Percentiles rank a stretch among this genome's conserved stretches.
phyloP scores from a whole-genome alignment of 2,888 invertebrate species.

The Acutogordius australiensis region DNA sequence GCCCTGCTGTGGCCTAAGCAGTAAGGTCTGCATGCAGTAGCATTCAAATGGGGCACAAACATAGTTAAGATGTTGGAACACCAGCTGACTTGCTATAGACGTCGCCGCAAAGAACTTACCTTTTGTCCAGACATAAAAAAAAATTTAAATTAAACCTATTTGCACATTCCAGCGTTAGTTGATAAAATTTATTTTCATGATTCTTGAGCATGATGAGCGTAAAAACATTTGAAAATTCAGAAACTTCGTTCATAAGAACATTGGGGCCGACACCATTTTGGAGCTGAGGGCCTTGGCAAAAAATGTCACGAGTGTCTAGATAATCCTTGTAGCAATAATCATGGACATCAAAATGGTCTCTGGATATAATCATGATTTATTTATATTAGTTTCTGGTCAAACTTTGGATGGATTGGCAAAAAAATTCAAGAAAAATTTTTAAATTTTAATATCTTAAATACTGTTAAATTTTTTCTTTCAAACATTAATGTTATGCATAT shows the following conservation, averaged over 20 bases:
- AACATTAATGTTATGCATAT: too few relatives aligned
- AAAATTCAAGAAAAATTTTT: not conserved
- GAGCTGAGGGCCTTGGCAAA: not conserved
- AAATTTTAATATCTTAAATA: not conserved
- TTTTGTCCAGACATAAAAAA: too few relatives aligned
- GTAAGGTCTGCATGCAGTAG: too few relatives aligned
- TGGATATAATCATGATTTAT: not conserved
- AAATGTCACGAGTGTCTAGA: not conserved
- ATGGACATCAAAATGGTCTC: not conserved
- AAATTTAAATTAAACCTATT: too few relatives aligned
- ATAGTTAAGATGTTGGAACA: too few relatives aligned
- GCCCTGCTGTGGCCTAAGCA: too few relatives aligned
- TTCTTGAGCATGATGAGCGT: not conserved
- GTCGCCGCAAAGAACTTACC: too few relatives aligned
- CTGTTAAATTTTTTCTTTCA: not conserved
- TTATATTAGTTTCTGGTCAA: not conserved
- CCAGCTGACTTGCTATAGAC: too few relatives aligned
- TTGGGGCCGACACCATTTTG: too few relatives aligned
- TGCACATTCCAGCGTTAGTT: not conserved
- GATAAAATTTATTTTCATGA: constrained; percentile 7
- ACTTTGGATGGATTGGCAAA: too few relatives aligned
- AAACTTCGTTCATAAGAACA: too few relatives aligned
- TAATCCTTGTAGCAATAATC: constrained; percentile 1
- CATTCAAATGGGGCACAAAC: too few relatives aligned
- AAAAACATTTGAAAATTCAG: not conserved